These are phyloP conservation scores for human (Homo sapiens) DNA, from an alignment of 2,113 vertebrate genomes.

Conservation along the genomic window DNA sequence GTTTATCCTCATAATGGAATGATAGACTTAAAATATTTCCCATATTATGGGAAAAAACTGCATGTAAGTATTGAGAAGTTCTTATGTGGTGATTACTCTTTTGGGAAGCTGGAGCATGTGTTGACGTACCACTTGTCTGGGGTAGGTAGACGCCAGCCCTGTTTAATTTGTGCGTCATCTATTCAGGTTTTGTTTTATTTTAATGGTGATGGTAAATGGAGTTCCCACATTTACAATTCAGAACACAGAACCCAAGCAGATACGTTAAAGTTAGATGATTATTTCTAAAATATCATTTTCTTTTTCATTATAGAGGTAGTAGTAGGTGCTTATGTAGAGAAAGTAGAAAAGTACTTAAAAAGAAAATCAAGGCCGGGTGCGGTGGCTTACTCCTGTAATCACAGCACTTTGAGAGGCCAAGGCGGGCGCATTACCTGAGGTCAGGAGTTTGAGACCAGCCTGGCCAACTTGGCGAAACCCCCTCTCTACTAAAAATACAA, in stretches of 20 bases:
- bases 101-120: background rate
- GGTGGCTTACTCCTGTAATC: background rate
- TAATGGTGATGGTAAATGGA: background rate
- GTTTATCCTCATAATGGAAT: slow-evolving; percentile 89
- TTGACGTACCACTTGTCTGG: background rate
- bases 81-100: background rate
- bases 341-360: background rate
- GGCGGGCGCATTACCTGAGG: background rate
- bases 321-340: background rate
- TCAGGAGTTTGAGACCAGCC: background rate
- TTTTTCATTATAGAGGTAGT: background rate
- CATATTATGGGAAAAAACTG: slow-evolving; percentile 95
- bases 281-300: background rate
- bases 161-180: background rate
- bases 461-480: background rate
- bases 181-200: background rate
- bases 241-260: background rate
- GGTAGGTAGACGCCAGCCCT: no score
- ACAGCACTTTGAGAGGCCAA: background rate
- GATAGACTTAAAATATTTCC: slow-evolving; percentile 96
- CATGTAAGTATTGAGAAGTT: slow-evolving; percentile 91
- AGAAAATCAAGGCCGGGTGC: background rate
- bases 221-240: background rate
- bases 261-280: background rate
- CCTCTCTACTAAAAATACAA: background rate